Conservation (phyloP, 1,140 invertebrate genomes). For the Anoplolepis gracilipes region DNA sequence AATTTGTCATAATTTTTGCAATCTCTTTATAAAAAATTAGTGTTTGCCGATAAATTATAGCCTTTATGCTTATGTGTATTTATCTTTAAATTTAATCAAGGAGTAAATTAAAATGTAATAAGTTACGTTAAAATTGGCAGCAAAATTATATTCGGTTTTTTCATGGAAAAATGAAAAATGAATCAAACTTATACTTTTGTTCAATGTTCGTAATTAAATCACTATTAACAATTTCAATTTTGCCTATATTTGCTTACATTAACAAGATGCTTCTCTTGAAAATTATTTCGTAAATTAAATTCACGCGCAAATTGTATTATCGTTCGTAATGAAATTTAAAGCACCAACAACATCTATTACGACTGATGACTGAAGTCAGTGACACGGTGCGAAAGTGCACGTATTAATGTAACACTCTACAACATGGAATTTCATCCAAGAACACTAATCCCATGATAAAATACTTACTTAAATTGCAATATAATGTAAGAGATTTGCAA, state of each 20-base stretch:
- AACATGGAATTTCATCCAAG: not conserved
- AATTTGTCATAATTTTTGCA: constrained; percentile 7
- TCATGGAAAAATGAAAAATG: constrained; percentile 12
- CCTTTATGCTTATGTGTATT: not conserved
- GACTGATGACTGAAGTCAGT: not conserved
- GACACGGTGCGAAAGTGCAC: not conserved
- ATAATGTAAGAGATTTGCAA: not conserved
- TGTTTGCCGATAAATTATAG: constrained; percentile 8
- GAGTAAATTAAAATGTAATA: not conserved
- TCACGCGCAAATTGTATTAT: not conserved
- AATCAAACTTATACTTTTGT: constrained; percentile 39
- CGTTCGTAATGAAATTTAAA: constrained; percentile 14
- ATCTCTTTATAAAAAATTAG: not conserved
- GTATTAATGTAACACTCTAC: constrained; percentile 3
- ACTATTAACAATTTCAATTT: constrained; percentile 51
- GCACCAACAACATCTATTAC: constrained; percentile 21
- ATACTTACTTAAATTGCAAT: not conserved
- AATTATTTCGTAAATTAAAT: constrained; percentile 38
- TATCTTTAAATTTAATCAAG: not conserved
- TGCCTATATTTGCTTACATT: constrained; percentile 4
- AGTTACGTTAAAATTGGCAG: constrained; percentile 12
- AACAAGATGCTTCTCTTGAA: constrained; percentile 3
- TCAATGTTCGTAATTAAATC: not conserved
- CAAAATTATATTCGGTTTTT: constrained; percentile 11
- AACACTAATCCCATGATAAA: not conserved